Evolutionary conservation across 2,888 invertebrate genomes (phyloP).

Genomic region (Brachyptera risi): DNA sequence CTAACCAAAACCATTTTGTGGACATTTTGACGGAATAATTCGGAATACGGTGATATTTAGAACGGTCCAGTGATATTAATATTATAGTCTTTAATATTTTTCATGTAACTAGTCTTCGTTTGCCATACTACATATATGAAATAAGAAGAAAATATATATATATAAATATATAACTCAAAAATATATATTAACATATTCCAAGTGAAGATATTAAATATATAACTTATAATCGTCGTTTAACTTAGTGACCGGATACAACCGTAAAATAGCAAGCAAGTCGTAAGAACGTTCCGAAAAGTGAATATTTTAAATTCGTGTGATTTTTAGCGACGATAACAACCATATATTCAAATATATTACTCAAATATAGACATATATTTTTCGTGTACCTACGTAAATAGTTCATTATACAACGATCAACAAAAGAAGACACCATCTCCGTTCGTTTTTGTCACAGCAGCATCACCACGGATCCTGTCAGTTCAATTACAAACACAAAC

Average conservation of each 20-base stretch:
- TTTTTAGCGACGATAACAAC: conserved; percentile 23
- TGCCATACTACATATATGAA: conserved; percentile 34
- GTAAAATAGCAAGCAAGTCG: neutral
- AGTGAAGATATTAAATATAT: conserved; percentile 13
- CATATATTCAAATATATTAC: conserved; percentile 26
- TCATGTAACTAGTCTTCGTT: conserved; percentile 35
- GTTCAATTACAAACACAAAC: conserved; percentile 27
- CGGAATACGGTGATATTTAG: conserved; percentile 33
- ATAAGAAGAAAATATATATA: conserved; percentile 30
- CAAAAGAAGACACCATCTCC: no score
- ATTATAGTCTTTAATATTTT: conserved; percentile 33
- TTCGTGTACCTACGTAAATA: conserved; percentile 29
- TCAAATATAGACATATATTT: conserved; percentile 29
- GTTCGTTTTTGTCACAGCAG: conserved; percentile 25
- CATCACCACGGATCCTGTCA: conserved; percentile 22
- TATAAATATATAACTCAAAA: conserved; percentile 27
- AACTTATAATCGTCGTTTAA: neutral
- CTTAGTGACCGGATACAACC: neutral
- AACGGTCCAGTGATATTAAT: conserved; percentile 35
- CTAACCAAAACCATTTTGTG: no score
- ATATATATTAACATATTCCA: conserved; percentile 28
- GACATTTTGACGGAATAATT: no score
- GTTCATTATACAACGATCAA: conserved; percentile 18
- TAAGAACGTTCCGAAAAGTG: conserved; percentile 2
- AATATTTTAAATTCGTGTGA: conserved; percentile 25